Evolutionary conservation across 1,140 invertebrate genomes (phyloP).

Genomic region (Galleria mellonella): DNA sequence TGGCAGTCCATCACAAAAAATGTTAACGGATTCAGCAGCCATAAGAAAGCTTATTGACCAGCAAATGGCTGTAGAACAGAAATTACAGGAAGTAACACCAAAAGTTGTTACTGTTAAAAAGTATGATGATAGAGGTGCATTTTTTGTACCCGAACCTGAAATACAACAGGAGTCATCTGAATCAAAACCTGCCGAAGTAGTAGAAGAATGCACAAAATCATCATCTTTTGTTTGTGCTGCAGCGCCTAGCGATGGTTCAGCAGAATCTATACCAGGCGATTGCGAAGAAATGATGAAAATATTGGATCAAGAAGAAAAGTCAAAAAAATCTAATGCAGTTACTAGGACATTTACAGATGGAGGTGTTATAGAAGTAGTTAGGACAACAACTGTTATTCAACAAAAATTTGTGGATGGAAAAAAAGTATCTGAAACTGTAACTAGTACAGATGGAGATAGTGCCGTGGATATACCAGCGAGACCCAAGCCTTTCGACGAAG

Average conservation of each 20-base stretch:
- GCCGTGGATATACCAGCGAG: slow-evolving; percentile 60
- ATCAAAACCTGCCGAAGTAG: slow-evolving; percentile 30
- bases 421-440: slow-evolving; percentile 74
- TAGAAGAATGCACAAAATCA: slow-evolving; percentile 57
- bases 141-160: slow-evolving; percentile 64
- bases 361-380: slow-evolving; percentile 68
- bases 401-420: slow-evolving; percentile 72
- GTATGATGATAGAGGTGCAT: slow-evolving; percentile 66
- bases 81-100: slow-evolving; percentile 54
- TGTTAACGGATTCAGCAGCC: slow-evolving; percentile 59
- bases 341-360: slow-evolving; percentile 36
- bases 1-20: slow-evolving; percentile 72
- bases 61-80: slow-evolving; percentile 65
- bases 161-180: slow-evolving; percentile 15
- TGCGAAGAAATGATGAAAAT: slow-evolving; percentile 72
- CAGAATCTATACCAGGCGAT: slow-evolving; percentile 64
- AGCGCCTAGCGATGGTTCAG: slow-evolving; percentile 69
- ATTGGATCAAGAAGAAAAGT: slow-evolving; percentile 61
- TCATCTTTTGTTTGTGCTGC: slow-evolving; percentile 73
- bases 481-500: slow-evolving; percentile 45
- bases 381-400: slow-evolving; percentile 74
- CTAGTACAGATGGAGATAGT: slow-evolving; percentile 56
- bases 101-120: slow-evolving; percentile 68
- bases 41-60: slow-evolving; percentile 70
- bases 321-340: slow-evolving; percentile 29